Evolutionary conservation across 2,797 vertebrate genomes (phyloP).

Genomic region (Moxostoma hubbsi): DNA sequence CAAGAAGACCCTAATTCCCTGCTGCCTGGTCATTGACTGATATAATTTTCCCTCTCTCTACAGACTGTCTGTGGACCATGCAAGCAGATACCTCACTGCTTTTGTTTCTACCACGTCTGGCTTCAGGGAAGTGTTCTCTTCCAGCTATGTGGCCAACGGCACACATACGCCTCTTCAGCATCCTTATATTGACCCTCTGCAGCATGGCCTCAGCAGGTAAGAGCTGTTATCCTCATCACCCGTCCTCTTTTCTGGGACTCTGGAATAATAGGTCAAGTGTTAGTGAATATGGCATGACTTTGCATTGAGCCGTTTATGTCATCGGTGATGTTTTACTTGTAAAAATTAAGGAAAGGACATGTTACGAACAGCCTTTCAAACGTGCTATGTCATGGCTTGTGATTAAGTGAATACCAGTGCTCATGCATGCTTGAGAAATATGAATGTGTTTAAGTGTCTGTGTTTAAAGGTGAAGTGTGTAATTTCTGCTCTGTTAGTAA

Average conservation of each 20-base stretch:
- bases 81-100: conserved; percentile 11
- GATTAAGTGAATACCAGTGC: conserved; percentile 25
- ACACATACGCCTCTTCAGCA: conserved; percentile 47
- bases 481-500: no score
- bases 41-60: conserved; percentile 55
- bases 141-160: conserved; percentile 62
- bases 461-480: no score
- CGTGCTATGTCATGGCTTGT: conserved; percentile 7
- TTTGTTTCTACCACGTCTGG: conserved; percentile 27
- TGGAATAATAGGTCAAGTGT: conserved; percentile 14
- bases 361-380: conserved; percentile 16
- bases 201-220: conserved; percentile 75
- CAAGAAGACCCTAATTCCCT: conserved; percentile 53
- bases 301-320: conserved; percentile 26
- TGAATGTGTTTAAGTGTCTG: no score
- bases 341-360: conserved; percentile 29
- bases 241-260: conserved; percentile 6
- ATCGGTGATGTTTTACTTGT: conserved; percentile 10
- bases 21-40: conserved; percentile 56
- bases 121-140: conserved; percentile 22
- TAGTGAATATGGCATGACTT: conserved; percentile 26
- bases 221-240: conserved; percentile 45
- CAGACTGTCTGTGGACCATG: conserved; percentile 22
- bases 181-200: conserved; percentile 69
- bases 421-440: not conserved